Percentiles rank a stretch among this genome's conserved stretches.
Conservation (phyloP, 2,797 vertebrate genomes). For the Heteromormyrus szaboi region DNA sequence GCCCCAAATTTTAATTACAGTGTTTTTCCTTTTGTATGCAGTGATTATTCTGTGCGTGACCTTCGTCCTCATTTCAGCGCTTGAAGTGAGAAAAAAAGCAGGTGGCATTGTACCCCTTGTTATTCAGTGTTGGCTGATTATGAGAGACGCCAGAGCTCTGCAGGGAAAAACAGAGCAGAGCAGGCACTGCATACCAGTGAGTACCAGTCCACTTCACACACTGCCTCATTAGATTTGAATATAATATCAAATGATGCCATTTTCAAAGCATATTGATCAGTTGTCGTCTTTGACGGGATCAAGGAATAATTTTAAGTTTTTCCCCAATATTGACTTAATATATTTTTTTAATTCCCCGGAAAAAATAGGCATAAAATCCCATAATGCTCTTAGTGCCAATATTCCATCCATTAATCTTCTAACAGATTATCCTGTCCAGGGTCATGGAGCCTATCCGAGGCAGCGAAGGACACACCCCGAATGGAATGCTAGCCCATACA, state of each 20-base stretch:
- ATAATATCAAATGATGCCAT: neutral
- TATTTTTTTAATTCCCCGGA: neutral
- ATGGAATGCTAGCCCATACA: neutral
- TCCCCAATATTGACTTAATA: neutral
- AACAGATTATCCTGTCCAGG: conserved; percentile 1
- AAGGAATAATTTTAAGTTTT: neutral
- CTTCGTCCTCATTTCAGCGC: neutral
- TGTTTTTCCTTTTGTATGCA: neutral
- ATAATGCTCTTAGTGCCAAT: conserved; percentile 1
- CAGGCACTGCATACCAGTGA: neutral
- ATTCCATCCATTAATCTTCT: conserved; percentile 7
- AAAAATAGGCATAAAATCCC: neutral
- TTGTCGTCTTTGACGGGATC: neutral
- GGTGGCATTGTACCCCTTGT: neutral
- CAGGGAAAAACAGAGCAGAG: neutral
- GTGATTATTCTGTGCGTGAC: neutral
- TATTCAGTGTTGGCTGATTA: neutral
- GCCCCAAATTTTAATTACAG: neutral
- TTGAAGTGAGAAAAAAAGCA: neutral
- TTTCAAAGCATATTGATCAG: neutral
- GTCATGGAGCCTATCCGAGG: neutral
- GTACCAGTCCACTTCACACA: neutral
- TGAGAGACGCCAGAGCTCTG: neutral
- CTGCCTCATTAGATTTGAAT: neutral
- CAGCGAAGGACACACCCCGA: neutral